These are phyloP conservation scores for Epinotia demarniana DNA, from an alignment of 2,888 invertebrate species.

Conservation along the genomic window DNA sequence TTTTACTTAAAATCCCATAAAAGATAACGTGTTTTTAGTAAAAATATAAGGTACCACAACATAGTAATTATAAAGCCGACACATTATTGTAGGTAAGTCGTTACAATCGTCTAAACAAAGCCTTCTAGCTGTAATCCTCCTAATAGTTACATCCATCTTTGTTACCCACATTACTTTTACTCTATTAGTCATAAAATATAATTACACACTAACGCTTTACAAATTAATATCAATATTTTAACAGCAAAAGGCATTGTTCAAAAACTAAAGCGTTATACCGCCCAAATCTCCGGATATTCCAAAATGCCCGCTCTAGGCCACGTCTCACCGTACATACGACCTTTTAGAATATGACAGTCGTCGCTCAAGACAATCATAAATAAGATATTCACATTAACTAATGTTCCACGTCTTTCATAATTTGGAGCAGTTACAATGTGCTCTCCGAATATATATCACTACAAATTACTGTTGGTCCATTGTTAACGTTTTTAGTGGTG, in stretches of 20 bases:
- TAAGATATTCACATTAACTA: conserved; percentile 45
- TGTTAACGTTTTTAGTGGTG: conserved; percentile 41
- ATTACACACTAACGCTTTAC: conserved; percentile 41
- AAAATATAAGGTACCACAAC: not conserved
- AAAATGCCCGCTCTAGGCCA: conserved; percentile 2
- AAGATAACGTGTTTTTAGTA: too few species aligned
- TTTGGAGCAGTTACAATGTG: conserved; percentile 44
- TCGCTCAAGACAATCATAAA: conserved; percentile 44
- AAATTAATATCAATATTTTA: conserved; percentile 45
- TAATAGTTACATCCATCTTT: conserved; percentile 38
- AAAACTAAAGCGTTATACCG: conserved; percentile 19
- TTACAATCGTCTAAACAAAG: not conserved
- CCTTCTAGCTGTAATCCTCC: conserved; percentile 9
- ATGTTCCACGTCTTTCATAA: conserved; percentile 43
- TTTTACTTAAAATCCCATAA: too few species aligned
- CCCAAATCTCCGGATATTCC: not conserved
- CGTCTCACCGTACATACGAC: not conserved
- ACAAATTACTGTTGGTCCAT: conserved; percentile 42
- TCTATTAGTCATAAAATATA: conserved; percentile 36
- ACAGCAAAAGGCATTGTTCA: conserved; percentile 39
- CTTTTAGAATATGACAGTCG: conserved; percentile 5
- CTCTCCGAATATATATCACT: conserved; percentile 44
- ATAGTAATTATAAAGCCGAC: not conserved
- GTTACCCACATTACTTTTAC: conserved; percentile 36
- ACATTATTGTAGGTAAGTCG: not conserved